Base-by-base conservation (phyloP, 2,888 invertebrate species). In the Perizoma flavofasciatum region DNA sequence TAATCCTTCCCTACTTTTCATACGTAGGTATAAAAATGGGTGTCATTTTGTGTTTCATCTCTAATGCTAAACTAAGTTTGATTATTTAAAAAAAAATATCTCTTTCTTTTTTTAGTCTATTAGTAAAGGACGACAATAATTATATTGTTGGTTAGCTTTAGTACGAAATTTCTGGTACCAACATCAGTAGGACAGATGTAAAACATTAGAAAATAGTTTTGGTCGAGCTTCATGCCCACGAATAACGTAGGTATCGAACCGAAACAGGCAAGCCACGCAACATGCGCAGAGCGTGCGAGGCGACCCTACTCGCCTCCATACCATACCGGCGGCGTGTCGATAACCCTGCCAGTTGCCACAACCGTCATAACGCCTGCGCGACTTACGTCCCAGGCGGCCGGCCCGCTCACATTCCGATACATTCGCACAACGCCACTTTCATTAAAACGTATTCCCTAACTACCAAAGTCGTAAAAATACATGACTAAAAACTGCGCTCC, bases 361-460 rank as follows among this genome's bases (percentile, higher is more conserved):
- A 10, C 79, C 78, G 73, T 73, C 86, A 85, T 82, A 86, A 84
- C 90, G 89, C 89, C 82, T 88, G 89, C 90, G 88, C 68, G 55
- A 54, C 59, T 86, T 85, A 86, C 87, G 88, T 88, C 82, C 76
- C 78, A 75, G 86, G 87, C 88, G 83, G 85, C 74, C 83, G 79
- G 83, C 84, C 74, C 83, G 79, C 83, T 74, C 81, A 82, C 90
- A 91, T 92, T 90, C 91, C 90, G 74, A 76, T 73, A 77, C 73
- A 84, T 85, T 84, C 75, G 84, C 85, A 78, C 73, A 70, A 74
- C 75, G 71, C 69, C 73, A 79, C 81, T 82, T 82, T 82, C 79
- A 61, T 61, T 60, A 57, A 39, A 53, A 52, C 49, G 1, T 22
- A 55, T 49, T 10, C 32, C 5, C 4, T 6, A 8, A 11, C 34